Evolutionary conservation across 2,888 invertebrate species (phyloP).

Genomic region (Pseudoips prasinana): DNA sequence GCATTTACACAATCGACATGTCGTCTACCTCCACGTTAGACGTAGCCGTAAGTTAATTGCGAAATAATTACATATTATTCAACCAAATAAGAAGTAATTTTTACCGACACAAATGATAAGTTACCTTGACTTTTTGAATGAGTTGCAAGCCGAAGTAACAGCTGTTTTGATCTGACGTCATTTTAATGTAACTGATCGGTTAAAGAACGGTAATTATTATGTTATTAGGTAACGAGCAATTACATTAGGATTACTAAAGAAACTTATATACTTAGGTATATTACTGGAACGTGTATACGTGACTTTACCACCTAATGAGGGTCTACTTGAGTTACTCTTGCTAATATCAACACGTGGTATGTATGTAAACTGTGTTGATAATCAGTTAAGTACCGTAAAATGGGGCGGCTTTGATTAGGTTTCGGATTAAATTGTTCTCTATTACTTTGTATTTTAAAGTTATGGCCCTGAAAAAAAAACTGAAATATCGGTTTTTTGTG

Average conservation of each 20-base stretch:
- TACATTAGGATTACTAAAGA: too few species aligned
- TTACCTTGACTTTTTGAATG: conserved; percentile 12
- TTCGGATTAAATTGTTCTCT: too few species aligned
- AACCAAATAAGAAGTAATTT: conserved; percentile 6
- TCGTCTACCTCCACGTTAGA: conserved; percentile 68
- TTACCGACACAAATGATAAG: neutral
- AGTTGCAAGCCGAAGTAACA: conserved; percentile 18
- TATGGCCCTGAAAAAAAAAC: too few species aligned
- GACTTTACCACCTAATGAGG: neutral
- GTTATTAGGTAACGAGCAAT: too few species aligned
- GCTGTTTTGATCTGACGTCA: conserved; percentile 35
- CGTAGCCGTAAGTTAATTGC: conserved; percentile 57
- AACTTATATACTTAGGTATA: too few species aligned
- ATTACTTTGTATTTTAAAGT: too few species aligned
- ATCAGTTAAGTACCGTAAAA: too few species aligned
- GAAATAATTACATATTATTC: conserved; percentile 20
- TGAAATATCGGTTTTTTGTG: too few species aligned
- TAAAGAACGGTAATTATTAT: conserved; percentile 10
- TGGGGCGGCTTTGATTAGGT: too few species aligned
- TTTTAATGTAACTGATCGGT: conserved; percentile 6
- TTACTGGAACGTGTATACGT: neutral
- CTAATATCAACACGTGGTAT: neutral
- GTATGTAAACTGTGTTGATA: too few species aligned
- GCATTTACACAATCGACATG: conserved; percentile 67
- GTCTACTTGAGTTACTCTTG: neutral